A percentile compares a stretch with the other conserved stretches of the same genome.
These are phyloP conservation scores for Salvator merianae DNA, from an alignment of 2,113 vertebrate species.

Conservation along the genomic window DNA sequence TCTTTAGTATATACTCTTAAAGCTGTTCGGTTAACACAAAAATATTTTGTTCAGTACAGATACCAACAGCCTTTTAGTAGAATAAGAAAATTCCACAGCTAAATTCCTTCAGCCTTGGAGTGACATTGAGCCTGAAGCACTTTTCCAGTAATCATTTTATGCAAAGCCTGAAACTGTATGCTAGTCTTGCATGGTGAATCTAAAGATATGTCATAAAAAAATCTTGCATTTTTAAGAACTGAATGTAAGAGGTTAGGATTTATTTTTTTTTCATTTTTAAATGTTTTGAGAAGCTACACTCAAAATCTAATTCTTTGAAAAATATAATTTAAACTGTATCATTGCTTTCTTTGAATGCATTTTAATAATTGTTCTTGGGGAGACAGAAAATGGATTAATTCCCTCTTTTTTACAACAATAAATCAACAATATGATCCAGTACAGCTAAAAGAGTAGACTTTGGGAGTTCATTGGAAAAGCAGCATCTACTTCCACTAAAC, in stretches of 20 bases:
- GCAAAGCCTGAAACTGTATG: conserved; percentile 61
- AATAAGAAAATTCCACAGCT: conserved; percentile 57
- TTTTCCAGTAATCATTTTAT: conserved; percentile 65
- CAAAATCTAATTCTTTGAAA: rapidly evolving
- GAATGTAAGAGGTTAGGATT: conserved; percentile 41
- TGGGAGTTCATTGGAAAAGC: too few relatives aligned
- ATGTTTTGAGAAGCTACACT: conserved; percentile 24
- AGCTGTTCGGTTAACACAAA: conserved; percentile 56
- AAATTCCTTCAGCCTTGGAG: conserved; percentile 64
- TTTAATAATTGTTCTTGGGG: not conserved
- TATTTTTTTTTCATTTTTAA: conserved; percentile 23
- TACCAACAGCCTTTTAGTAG: conserved; percentile 70
- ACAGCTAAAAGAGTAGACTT: not conserved
- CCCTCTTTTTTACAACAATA: not conserved
- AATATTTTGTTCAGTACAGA: conserved; percentile 48
- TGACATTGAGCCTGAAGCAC: conserved; percentile 65
- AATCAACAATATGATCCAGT: not conserved
- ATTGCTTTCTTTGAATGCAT: not conserved
- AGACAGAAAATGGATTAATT: not conserved
- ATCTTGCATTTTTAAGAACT: conserved; percentile 31
- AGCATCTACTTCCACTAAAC: too few relatives aligned
- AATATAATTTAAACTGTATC: not conserved
- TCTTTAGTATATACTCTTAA: conserved; percentile 49
- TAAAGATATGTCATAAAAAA: conserved; percentile 46
- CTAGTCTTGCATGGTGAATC: conserved; percentile 44